Base-by-base conservation (phyloP, 2,888 invertebrate genomes). In the Deladenus siricidicola region DNA sequence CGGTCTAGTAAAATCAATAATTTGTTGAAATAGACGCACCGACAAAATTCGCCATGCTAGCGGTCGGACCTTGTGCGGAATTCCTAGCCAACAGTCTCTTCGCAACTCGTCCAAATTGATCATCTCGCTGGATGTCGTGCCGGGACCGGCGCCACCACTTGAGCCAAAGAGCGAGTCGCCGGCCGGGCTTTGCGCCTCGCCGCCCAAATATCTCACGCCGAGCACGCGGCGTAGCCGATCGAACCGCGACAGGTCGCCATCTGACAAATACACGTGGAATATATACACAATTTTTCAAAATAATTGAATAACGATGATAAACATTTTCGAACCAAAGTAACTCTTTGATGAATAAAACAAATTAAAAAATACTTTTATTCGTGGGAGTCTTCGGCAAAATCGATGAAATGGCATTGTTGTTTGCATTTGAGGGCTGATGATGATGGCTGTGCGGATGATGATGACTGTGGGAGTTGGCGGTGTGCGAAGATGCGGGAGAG, bases 11-110 rank as follows among this genome's bases (percentile, higher is more conserved):
- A n/a, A 14, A 39, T 43, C n/a, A 4, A 8, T 26, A 55, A 43
- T n/a, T 43, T 43, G 21, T n/a, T 19, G 3, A 43, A 50, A 3
- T 4, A 21, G 14, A 34, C 84, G 82, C 79, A 86, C 86, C 65
- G 85, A 85, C 60, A 86, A 80, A 60, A 87, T 80, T 79, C 85
- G 84, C 86, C 86, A 86, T 3, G 85, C 84, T 52, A 84, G 82
- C 47, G 85, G 83, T 73, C 88, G 84, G 65, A 91, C 87, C 83
- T 88, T 88, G 45, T 87, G 86, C 50, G 96, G 96, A 72, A 98
- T 87, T 23, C 98, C 98, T 57, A 93, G 92, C 94, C 96, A 99
- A 80, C 82, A 81, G 19, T 82, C 74, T 48, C 77, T 72, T 55
- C 78, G 67, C 57, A 83, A 69, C 66, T 81, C 54, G 24, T 68